phyloP scores from a whole-genome alignment of 1,140 invertebrate genomes.

The Neoseiulus cucumeris region DNA sequence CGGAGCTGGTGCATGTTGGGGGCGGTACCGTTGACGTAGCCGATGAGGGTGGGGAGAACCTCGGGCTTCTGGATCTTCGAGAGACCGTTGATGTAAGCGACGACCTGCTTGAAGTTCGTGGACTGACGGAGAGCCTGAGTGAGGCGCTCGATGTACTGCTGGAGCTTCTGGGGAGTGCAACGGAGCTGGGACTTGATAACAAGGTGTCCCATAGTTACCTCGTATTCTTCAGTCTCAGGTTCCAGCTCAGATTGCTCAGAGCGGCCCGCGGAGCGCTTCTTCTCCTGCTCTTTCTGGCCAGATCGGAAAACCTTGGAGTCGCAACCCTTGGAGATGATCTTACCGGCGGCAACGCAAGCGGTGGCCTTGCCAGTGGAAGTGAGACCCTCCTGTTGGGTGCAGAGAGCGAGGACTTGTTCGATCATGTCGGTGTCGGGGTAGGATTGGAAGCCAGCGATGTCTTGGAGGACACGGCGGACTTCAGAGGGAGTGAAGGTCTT shows the following conservation, averaged over 20 bases:
- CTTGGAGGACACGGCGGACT: not conserved
- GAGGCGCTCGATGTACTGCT: slow-evolving; percentile 6
- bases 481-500: slow-evolving; percentile 7
- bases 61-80: slow-evolving; percentile 8
- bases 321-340: slow-evolving; percentile 10
- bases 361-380: slow-evolving; percentile 3
- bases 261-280: not conserved
- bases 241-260: not conserved
- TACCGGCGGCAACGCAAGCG: slow-evolving; percentile 2
- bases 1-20: not conserved
- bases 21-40: not conserved
- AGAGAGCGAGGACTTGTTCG: not conserved
- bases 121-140: not conserved
- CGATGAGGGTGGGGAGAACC: not conserved
- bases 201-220: not conserved
- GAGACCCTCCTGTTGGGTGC: not conserved
- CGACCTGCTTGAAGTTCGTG: not conserved
- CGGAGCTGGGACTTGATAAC: not conserved
- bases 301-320: not conserved
- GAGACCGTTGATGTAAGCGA: slow-evolving; percentile 9
- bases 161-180: slow-evolving; percentile 4
- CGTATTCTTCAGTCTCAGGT: not conserved
- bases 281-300: not conserved
- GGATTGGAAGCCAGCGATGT: slow-evolving; percentile 9
- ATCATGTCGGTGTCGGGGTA: slow-evolving; percentile 11